phyloP scores from a whole-genome alignment of 2,797 vertebrate species.

The Onychomys arenicola region DNA sequence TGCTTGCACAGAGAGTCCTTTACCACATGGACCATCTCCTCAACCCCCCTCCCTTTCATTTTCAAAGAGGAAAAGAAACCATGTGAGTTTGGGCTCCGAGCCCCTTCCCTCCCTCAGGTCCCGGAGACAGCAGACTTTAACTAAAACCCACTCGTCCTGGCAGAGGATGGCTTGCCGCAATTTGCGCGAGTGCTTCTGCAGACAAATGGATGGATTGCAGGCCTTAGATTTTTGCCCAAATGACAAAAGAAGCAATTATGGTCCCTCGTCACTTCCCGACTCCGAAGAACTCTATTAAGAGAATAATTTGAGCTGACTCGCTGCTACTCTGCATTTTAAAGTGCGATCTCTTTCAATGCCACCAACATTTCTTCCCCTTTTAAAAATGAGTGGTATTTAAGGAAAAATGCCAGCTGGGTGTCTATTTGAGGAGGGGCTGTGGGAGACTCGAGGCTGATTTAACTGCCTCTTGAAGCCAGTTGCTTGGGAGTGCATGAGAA shows the following conservation, averaged over 20 bases:
- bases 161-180: slow-evolving; percentile 50
- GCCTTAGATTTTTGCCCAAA: slow-evolving; percentile 69
- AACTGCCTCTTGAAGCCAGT: slow-evolving; percentile 37
- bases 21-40: not conserved
- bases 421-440: slow-evolving; percentile 71
- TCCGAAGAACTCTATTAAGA: slow-evolving; percentile 80
- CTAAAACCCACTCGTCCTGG: slow-evolving; percentile 70
- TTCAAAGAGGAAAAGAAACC: slow-evolving; percentile 8
- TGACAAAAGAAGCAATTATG: slow-evolving; percentile 77
- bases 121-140: slow-evolving; percentile 54
- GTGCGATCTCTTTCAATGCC: slow-evolving; percentile 73
- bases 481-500: not conserved
- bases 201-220: slow-evolving; percentile 70
- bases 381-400: slow-evolving; percentile 78
- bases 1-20: not conserved
- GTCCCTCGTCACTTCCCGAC: slow-evolving; percentile 70
- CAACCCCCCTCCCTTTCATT: not conserved
- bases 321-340: slow-evolving; percentile 78
- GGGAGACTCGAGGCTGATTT: not conserved
- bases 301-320: slow-evolving; percentile 76
- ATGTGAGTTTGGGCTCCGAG: slow-evolving; percentile 9
- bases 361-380: slow-evolving; percentile 69
- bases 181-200: slow-evolving; percentile 64
- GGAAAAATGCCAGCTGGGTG: slow-evolving; percentile 75
- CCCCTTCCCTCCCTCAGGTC: not conserved